Evolutionary conservation across 2,113 vertebrate genomes (phyloP).

Genomic region (Ictalurus furcatus): DNA sequence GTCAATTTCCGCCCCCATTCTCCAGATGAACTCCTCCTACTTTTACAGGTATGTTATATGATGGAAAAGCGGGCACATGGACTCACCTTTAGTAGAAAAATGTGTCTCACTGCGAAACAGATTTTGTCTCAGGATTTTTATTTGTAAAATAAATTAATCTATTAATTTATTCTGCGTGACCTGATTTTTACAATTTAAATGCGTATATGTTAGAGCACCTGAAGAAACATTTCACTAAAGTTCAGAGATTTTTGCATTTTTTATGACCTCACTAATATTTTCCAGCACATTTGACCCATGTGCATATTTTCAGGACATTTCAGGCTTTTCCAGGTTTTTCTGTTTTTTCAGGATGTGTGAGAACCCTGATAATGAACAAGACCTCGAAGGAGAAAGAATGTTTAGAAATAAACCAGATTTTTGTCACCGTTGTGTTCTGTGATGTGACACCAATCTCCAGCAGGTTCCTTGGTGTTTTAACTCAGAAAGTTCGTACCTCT

Average conservation of each 20-base stretch:
- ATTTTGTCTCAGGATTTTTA: not conserved
- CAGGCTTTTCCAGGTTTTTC: not conserved
- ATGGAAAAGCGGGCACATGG: not conserved
- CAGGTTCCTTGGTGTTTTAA: not conserved
- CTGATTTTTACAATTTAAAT: not conserved
- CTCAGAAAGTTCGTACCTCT: constrained; percentile 77
- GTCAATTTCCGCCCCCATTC: not conserved
- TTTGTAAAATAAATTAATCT: not conserved
- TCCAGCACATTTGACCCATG: not conserved
- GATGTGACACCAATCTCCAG: not conserved
- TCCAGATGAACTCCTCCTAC: not conserved
- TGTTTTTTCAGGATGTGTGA: not conserved
- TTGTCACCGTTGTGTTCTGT: not conserved
- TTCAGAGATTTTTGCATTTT: not conserved
- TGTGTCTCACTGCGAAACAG: not conserved
- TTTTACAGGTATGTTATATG: not conserved
- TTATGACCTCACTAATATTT: not conserved
- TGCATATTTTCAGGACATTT: not conserved
- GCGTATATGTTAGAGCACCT: not conserved
- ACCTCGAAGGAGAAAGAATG: not conserved
- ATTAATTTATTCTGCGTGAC: not conserved
- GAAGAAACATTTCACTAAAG: not conserved
- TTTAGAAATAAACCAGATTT: not conserved
- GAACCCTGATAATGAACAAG: not conserved
- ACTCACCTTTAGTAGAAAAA: not conserved